Evolutionary conservation across 1,140 invertebrate species (phyloP).

Genomic region (Oreohelix idahoensis): DNA sequence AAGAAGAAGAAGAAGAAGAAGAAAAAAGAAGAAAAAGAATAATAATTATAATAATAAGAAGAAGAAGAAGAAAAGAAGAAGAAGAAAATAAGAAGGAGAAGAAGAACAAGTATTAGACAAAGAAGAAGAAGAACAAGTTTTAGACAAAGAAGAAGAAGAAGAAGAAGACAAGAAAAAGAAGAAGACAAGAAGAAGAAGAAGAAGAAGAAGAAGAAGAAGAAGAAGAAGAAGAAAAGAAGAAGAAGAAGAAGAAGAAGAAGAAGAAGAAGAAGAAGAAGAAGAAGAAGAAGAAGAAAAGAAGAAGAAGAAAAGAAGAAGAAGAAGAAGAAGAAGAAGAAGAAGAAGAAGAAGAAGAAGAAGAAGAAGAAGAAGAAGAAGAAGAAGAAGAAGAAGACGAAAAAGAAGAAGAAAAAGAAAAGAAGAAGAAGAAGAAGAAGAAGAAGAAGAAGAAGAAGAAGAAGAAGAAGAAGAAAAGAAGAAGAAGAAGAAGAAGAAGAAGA

Average conservation of each 20-base stretch:
- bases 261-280: not conserved
- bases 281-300: not conserved
- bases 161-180: too few species aligned
- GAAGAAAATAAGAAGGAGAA: not conserved
- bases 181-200: not conserved
- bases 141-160: too few species aligned
- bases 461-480: not conserved
- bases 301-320: not conserved
- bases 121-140: too few species aligned
- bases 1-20: constrained; percentile 10
- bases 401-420: too few species aligned
- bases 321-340: not conserved
- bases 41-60: too few species aligned
- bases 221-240: not conserved
- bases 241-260: too few species aligned
- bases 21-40: too few species aligned
- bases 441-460: too few species aligned
- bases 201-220: constrained; percentile 5
- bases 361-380: not conserved
- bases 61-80: not conserved
- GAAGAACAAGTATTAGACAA: too few species aligned
- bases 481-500: not conserved
- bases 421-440: not conserved
- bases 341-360: not conserved
- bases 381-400: too few species aligned